Conservation (phyloP, 2,888 invertebrate species). For the Sminthurinus aureus region DNA sequence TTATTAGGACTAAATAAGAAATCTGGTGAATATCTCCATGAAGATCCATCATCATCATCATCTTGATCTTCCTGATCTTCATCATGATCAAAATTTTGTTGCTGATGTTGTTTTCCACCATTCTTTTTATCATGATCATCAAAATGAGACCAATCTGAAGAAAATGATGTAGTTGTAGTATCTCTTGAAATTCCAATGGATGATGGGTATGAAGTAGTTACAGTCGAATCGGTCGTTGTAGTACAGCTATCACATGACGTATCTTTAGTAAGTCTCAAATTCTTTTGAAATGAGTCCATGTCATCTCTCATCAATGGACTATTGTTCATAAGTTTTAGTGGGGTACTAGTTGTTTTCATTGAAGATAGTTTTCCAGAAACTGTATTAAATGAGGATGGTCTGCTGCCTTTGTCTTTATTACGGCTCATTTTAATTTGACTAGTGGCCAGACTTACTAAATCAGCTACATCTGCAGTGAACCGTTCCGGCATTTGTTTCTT, state of each 20-base stretch:
- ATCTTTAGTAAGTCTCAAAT: constrained; percentile 2
- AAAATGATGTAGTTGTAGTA: constrained; percentile 50
- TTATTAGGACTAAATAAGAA: constrained; percentile 18
- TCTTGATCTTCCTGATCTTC: constrained; percentile 62
- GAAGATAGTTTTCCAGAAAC: constrained; percentile 19
- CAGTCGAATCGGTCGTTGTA: background rate
- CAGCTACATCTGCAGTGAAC: constrained; percentile 36
- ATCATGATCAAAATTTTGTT: constrained; percentile 27
- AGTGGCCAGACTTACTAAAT: constrained; percentile 36
- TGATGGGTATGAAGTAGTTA: constrained; percentile 49
- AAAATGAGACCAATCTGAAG: constrained; percentile 43
- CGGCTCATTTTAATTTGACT: constrained; percentile 22
- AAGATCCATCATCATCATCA: constrained; percentile 62
- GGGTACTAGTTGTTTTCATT: constrained; percentile 1
- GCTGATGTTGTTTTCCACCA: background rate
- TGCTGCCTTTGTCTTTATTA: no score
- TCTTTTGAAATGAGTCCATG: background rate
- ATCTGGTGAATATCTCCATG: constrained; percentile 46
- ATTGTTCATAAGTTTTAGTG: background rate
- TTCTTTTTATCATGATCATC: constrained; percentile 5
- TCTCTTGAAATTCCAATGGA: constrained; percentile 50
- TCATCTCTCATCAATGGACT: background rate
- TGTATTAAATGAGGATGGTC: constrained; percentile 28
- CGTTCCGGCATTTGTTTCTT: constrained; percentile 48
- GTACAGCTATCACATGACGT: background rate